Conservation (phyloP, 2,797 vertebrate genomes). For the Channa striata region DNA sequence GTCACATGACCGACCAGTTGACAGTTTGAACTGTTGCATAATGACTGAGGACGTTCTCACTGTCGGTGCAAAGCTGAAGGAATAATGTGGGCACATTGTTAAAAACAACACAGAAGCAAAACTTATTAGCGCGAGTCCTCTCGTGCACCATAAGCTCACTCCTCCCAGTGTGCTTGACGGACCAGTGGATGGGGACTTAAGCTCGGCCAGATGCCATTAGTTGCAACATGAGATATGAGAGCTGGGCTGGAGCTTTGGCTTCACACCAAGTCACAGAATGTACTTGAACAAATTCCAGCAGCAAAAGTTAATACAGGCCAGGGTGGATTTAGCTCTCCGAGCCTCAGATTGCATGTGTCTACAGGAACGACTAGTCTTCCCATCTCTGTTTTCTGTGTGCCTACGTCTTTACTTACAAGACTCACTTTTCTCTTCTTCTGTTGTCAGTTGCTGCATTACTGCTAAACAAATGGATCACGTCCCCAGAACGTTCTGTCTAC, state of each 20-base stretch:
- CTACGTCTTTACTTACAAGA: slow-evolving; percentile 10
- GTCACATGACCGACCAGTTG: slow-evolving; percentile 19
- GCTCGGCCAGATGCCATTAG: slow-evolving; percentile 70
- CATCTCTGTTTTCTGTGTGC: slow-evolving; percentile 21
- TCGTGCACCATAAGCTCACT: slow-evolving; percentile 19
- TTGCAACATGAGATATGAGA: slow-evolving; percentile 81
- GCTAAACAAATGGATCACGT: not conserved
- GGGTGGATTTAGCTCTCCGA: slow-evolving; percentile 70
- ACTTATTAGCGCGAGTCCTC: slow-evolving; percentile 18
- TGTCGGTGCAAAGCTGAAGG: not conserved
- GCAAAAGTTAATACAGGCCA: slow-evolving; percentile 74
- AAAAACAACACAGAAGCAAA: not conserved
- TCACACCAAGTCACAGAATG: slow-evolving; percentile 84
- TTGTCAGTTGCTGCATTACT: not conserved
- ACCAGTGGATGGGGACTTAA: slow-evolving; percentile 57
- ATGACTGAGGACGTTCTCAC: slow-evolving; percentile 29
- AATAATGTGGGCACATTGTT: not conserved
- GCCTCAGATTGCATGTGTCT: slow-evolving; percentile 64
- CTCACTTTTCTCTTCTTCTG: not conserved
- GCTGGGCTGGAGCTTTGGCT: slow-evolving; percentile 87
- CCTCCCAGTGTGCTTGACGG: slow-evolving; percentile 44
- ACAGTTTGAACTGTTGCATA: slow-evolving; percentile 44
- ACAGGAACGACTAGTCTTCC: slow-evolving; percentile 54
- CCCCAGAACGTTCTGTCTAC: not conserved
- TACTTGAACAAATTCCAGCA: slow-evolving; percentile 83